These are phyloP conservation scores for Egretta garzetta DNA, from an alignment of 2,113 vertebrate genomes.

Conservation along the genomic window DNA sequence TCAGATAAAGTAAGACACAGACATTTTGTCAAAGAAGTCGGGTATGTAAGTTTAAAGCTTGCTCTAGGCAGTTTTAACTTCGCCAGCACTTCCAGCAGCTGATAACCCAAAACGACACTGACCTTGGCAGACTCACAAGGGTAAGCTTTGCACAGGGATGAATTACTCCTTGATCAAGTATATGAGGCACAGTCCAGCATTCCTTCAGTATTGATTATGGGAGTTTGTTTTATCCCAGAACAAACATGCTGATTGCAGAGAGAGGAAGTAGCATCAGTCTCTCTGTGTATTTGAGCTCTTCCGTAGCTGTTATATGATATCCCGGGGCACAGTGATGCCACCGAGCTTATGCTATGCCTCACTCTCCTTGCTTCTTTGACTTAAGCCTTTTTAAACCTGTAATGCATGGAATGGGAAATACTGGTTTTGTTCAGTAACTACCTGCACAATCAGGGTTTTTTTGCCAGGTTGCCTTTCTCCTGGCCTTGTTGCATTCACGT, in stretches of 20 bases:
- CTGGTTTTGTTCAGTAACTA: not conserved
- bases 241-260: not conserved
- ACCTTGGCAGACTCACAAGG: slow-evolving; percentile 42
- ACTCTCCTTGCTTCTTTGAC: not conserved
- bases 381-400: not conserved
- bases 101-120: slow-evolving; percentile 13
- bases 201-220: slow-evolving; percentile 4
- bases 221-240: slow-evolving; percentile 8
- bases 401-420: not conserved
- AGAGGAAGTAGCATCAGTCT: not conserved
- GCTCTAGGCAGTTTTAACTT: not conserved
- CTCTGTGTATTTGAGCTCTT: not conserved
- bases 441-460: not conserved
- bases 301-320: not conserved
- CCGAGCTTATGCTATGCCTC: not conserved
- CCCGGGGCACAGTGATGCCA: not conserved
- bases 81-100: not conserved
- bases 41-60: slow-evolving; percentile 25
- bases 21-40: slow-evolving; percentile 5
- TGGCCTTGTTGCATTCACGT: not conserved
- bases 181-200: not conserved
- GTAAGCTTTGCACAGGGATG: not conserved
- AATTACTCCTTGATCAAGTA: not conserved
- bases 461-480: not conserved
- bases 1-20: not conserved